A percentile compares a stretch with the other conserved stretches of the same genome.
These are phyloP conservation scores for Perizoma affinitatum DNA, from an alignment of 2,888 invertebrate species.

Conservation along the genomic window DNA sequence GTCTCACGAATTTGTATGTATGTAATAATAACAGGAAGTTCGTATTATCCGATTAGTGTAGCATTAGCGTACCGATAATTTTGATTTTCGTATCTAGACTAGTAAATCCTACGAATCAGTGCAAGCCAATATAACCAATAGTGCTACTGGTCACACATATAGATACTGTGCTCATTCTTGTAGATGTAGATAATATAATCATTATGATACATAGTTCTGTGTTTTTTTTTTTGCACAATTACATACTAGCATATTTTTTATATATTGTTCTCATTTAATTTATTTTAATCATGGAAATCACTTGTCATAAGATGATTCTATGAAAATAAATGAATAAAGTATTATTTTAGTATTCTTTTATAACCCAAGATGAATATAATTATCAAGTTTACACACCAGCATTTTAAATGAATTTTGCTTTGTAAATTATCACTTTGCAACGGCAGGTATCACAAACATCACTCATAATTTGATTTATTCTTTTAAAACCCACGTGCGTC, in stretches of 20 bases:
- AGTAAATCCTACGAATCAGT: conserved; percentile 17
- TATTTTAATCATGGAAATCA: not conserved
- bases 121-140: conserved; percentile 21
- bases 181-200: conserved; percentile 7
- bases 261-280: not conserved
- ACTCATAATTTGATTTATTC: too few relatives aligned
- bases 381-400: too few relatives aligned
- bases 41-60: conserved; percentile 27
- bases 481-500: conserved; percentile 22
- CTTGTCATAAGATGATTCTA: not conserved
- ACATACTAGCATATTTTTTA: not conserved
- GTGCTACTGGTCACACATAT: conserved; percentile 21
- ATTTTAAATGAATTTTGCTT: too few relatives aligned
- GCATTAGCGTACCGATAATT: conserved; percentile 22
- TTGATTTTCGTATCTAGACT: conserved; percentile 20
- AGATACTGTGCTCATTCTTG: conserved; percentile 26
- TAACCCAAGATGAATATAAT: too few relatives aligned
- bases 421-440: not conserved
- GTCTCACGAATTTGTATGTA: conserved; percentile 2
- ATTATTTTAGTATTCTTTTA: too few relatives aligned
- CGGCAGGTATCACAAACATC: not conserved
- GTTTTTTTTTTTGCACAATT: too few relatives aligned
- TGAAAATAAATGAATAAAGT: too few relatives aligned
- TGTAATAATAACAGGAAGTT: conserved; percentile 13
- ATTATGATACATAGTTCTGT: not conserved